Conservation (phyloP, 2,113 vertebrate genomes). For the Ptychochromis oligacanthus region DNA sequence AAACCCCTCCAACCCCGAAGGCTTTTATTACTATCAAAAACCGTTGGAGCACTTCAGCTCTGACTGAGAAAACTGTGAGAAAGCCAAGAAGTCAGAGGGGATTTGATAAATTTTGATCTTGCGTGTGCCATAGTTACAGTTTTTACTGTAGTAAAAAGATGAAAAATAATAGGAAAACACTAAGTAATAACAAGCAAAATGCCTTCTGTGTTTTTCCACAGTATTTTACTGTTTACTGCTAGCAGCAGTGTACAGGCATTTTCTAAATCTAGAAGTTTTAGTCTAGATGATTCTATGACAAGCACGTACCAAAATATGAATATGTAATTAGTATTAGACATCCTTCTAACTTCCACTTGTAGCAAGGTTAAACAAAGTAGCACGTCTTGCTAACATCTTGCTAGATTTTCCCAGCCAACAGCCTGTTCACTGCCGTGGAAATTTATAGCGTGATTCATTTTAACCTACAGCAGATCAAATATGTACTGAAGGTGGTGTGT, state of each 20-base stretch:
- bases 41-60: constrained; percentile 54
- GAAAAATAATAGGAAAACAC: not conserved
- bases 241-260: not conserved
- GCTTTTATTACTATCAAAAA: constrained; percentile 56
- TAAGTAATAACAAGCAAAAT: not conserved
- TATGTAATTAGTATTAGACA: not conserved
- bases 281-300: not conserved
- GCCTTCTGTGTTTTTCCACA: not conserved
- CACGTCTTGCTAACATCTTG: not conserved
- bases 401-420: not conserved
- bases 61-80: constrained; percentile 16
- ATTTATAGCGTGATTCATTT: not conserved
- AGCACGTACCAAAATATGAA: not conserved
- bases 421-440: not conserved
- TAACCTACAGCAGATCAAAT: not conserved
- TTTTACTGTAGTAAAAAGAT: not conserved
- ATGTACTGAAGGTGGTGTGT: not conserved
- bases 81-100: not conserved
- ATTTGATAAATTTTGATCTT: not conserved
- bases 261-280: not conserved
- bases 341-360: not conserved
- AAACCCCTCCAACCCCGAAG: constrained; percentile 56
- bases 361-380: not conserved
- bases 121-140: not conserved
- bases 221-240: not conserved